Evolutionary conservation across 1,140 invertebrate genomes (phyloP), one percentile per base, ranked within the genome.

Genomic region (Galleria mellonella): DNA sequence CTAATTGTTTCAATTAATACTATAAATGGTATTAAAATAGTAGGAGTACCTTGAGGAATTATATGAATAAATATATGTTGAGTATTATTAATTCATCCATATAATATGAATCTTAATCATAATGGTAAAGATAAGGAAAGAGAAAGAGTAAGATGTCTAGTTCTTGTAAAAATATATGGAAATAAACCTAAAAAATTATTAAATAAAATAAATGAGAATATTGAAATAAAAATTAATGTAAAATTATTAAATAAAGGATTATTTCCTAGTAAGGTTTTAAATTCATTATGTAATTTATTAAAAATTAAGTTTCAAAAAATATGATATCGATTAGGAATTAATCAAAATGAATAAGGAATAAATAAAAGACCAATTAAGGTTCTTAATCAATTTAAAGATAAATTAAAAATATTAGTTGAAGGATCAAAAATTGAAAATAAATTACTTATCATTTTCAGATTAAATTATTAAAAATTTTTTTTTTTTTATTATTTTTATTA

Each of bases 151-250:
- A 91, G 51, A 73, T 92, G 90, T 13, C 88, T 90, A 50, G 89
- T 86, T 53, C 69, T 73, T 8, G 89, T 90, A 86, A 92, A 92
- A 87, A 92, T 89, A 86, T 91, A 92, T 2, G 90, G 88, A 32
- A 91, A 89, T 85, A 92, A 70, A 9, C 90, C 88, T 83, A 91
- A 58, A 65, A 90, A 89, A 87, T 91, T 91, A 86, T 88, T 90
- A 78, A 89, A 82, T 74, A 88, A 56, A 68, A 89, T 67, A 73
- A 89, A 76, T 47, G 73, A 64, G 79, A 90, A 89, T 82, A 89
- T 55, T 17, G 78, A 76, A 52, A 87, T 81, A 82, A 89, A 88
- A 64, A 86, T 82, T 58, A 88, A 66, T 40, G 82, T 81, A 47
- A 63, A 78, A 59, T 82, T 76, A 51, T 85, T 83, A 65, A 63